Evolutionary conservation across 2,113 vertebrate genomes (phyloP).

Genomic region (Glareola pratincola): DNA sequence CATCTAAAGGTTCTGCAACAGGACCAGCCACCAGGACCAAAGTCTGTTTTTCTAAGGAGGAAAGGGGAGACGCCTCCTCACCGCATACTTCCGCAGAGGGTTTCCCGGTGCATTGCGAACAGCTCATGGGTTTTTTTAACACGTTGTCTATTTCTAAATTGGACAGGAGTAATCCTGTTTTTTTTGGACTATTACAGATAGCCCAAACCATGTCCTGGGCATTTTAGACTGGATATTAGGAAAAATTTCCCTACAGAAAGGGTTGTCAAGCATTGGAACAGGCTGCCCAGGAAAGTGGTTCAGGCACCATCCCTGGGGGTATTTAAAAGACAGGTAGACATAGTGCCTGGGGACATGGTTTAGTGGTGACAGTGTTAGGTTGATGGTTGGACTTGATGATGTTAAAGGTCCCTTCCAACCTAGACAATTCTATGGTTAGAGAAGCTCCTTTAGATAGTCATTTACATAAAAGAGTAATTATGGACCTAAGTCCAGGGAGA

Average conservation of each 20-base stretch:
- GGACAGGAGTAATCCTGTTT: no score
- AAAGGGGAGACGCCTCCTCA: background rate
- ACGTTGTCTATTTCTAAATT: background rate
- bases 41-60: background rate
- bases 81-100: accelerated
- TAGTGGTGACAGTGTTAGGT: background rate
- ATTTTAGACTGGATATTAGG: background rate
- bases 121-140: background rate
- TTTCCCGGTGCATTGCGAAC: background rate
- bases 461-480: background rate
- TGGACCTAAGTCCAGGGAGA: background rate
- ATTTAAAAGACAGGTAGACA: background rate
- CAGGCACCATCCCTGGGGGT: background rate
- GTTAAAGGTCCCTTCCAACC: background rate
- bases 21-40: background rate
- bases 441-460: background rate
- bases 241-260: background rate
- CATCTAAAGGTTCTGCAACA: background rate
- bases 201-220: background rate
- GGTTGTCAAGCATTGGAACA: background rate
- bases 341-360: background rate
- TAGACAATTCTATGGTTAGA: background rate
- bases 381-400: background rate
- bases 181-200: no score
- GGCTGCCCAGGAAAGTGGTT: background rate